These are phyloP conservation scores for Peromyscus californicus DNA, from an alignment of 2,113 vertebrate genomes.

Conservation along the genomic window DNA sequence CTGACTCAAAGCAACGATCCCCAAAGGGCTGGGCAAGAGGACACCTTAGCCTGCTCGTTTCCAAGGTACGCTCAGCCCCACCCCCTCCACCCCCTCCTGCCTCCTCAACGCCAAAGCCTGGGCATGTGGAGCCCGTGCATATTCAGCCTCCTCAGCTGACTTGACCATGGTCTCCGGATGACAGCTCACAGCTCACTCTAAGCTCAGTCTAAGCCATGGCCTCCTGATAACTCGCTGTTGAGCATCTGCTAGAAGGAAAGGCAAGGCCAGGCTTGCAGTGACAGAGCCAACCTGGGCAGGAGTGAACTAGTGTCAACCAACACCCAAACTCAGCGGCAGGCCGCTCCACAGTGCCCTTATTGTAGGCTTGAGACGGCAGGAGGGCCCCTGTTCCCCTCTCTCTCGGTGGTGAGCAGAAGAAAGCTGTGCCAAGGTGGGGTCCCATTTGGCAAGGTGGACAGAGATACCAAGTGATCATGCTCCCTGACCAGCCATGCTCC, in stretches of 20 bases:
- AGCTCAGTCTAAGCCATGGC: too few species aligned
- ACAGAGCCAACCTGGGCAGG: neutral
- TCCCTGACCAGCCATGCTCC: neutral
- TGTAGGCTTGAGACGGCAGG: neutral
- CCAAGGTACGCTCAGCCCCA: too few species aligned
- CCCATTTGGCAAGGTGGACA: neutral
- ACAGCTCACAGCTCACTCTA: neutral
- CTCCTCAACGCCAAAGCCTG: neutral
- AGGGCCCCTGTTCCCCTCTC: neutral
- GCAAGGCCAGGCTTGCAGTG: neutral
- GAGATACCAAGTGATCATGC: rapidly evolving
- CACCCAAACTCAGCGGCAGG: neutral
- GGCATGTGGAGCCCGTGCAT: too few species aligned
- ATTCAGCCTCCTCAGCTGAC: neutral
- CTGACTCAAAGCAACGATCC: neutral
- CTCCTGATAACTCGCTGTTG: neutral
- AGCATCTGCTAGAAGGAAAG: neutral
- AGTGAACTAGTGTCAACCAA: too few species aligned
- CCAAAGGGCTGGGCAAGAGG: neutral
- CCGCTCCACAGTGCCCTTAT: neutral
- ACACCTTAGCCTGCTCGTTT: neutral
- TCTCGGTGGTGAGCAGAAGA: too few species aligned
- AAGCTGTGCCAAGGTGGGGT: neutral
- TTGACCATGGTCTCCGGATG: neutral
- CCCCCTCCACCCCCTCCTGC: neutral